Evolutionary conservation across 2,888 invertebrate species (phyloP), one percentile per base, ranked within the genome.

Genomic region (Hyppa rectilinea): DNA sequence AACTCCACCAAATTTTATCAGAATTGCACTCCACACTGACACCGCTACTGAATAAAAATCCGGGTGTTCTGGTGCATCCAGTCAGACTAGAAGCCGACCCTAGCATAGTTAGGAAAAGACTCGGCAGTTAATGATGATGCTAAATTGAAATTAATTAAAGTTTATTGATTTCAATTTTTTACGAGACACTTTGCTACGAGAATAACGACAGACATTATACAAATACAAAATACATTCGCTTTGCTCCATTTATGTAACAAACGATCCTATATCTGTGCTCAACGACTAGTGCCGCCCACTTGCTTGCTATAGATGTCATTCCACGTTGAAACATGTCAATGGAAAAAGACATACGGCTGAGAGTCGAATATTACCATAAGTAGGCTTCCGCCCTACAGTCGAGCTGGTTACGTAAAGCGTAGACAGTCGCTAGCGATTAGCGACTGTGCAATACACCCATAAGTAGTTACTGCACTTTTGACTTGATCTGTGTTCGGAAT

Each of bases 351-450:
- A 81, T 73, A 80, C 75, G 64, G 66, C 59, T 80, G 52, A 40
- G 68, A 80, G 43, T 80, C 71, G 63, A 69, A 84, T 90, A 90
- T 89, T 89, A 86, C 88, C 90, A 87, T 89, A 90, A 85, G 84
- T 78, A 90, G 87, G 85, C 90, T 92, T 92, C 91, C 92, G 90
- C 87, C 87, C 88, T 85, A 85, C 86, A 87, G 87, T 87, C 85
- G 82, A 74, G 79, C 81, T 78, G 67, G 83, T 91, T 88, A 87
- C 88, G 87, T 87, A 87, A 91, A 81, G 49, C 67, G 63, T 66
- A 75, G 61, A 74, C 78, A 81, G 78, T 78, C 70, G 74, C 73
- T 67, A 38, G 62, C 76, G 77, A 85, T 86, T 85, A 84, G 83
- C 56, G 73, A 81, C 83, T 75, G 62, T 83, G 80, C 81, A 76